Conservation (phyloP, 2,113 vertebrate genomes). For the Heterotis niloticus region DNA sequence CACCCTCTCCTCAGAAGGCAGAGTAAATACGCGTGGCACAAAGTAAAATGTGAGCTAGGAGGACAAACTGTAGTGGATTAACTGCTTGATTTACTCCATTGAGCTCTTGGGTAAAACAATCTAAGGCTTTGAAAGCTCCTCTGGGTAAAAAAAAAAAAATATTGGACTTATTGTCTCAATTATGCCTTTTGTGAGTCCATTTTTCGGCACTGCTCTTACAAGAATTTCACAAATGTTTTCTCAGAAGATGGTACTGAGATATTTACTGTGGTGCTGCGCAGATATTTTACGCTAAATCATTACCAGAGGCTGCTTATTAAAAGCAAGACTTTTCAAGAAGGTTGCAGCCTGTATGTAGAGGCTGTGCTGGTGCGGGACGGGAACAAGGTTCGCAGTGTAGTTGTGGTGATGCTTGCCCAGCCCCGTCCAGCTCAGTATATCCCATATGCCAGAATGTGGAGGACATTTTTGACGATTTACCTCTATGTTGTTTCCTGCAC, state of each 20-base stretch:
- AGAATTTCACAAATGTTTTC: constrained; percentile 2
- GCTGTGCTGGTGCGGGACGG: not conserved
- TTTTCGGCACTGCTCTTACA: not conserved
- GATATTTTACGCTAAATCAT: not conserved
- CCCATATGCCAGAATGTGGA: not conserved
- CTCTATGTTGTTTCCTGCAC: not conserved
- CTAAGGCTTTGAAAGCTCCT: not conserved
- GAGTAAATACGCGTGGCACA: not conserved
- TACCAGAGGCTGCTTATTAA: constrained; percentile 2
- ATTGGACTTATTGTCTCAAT: not conserved
- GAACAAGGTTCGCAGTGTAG: not conserved
- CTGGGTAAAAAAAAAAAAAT: constrained; percentile 10
- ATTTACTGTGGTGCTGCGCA: not conserved
- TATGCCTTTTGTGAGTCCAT: not conserved
- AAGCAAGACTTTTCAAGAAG: not conserved
- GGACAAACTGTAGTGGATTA: not conserved
- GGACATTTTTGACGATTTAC: not conserved
- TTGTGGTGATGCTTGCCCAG: not conserved
- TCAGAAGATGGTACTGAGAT: not conserved
- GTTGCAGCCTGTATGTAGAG: not conserved
- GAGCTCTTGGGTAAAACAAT: not conserved
- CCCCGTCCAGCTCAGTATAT: not conserved
- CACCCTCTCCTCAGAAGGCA: not conserved
- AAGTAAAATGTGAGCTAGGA: not conserved
- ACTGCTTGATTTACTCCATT: constrained; percentile 1